phyloP scores from a whole-genome alignment of 1,140 invertebrate genomes.

The Octopus bimaculoides region DNA sequence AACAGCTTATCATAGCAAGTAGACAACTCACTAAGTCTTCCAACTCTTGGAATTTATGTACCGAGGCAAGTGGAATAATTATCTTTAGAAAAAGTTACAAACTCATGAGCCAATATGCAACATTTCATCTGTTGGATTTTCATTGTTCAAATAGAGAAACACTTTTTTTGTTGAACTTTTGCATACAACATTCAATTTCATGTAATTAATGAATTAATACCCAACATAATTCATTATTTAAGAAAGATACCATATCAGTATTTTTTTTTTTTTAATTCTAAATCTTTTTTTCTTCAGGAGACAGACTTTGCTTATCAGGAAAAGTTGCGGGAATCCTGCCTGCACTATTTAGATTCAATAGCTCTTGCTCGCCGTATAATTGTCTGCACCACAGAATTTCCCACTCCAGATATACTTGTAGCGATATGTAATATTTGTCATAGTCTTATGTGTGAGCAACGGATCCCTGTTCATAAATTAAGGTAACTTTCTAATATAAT shows the following conservation, averaged over 20 bases:
- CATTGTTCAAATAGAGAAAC: too few species aligned
- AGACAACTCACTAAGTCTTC: too few species aligned
- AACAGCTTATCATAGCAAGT: too few species aligned
- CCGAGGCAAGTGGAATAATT: too few species aligned
- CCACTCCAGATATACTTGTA: conserved; percentile 35
- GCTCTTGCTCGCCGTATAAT: conserved; percentile 40
- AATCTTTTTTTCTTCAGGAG: conserved; percentile 21
- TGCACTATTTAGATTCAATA: conserved; percentile 37
- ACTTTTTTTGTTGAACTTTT: too few species aligned
- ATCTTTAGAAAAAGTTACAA: too few species aligned
- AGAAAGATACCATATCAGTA: neutral
- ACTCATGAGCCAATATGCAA: too few species aligned
- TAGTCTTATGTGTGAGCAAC: conserved; percentile 73
- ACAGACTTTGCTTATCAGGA: conserved; percentile 18
- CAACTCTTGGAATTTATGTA: too few species aligned
- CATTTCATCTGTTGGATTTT: too few species aligned
- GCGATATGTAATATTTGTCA: conserved; percentile 76
- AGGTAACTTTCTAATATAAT: conserved; percentile 47
- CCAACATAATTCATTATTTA: too few species aligned
- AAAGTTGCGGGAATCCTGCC: conserved; percentile 35
- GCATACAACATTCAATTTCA: too few species aligned
- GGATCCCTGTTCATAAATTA: conserved; percentile 74
- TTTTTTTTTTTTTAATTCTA: neutral
- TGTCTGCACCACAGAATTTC: conserved; percentile 25
- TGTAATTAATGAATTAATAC: too few species aligned